Conservation (phyloP, 2,888 invertebrate species). For the Gnatocerus cornutus region DNA sequence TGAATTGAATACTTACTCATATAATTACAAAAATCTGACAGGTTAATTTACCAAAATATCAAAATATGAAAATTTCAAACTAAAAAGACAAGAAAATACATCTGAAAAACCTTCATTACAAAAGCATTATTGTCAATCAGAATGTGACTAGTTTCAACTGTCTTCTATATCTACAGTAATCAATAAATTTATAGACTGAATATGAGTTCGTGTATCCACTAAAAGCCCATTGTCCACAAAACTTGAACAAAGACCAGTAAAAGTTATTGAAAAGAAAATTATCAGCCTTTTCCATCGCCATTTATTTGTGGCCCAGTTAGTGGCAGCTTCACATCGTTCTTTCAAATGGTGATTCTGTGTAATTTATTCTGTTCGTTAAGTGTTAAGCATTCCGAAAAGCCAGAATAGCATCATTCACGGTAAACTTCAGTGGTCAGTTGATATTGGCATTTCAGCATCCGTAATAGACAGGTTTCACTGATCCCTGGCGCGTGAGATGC, state of each 20-base stretch:
- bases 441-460: constrained; percentile 48
- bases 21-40: too few relatives aligned
- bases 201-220: too few relatives aligned
- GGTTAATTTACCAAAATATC: too few relatives aligned
- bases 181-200: too few relatives aligned
- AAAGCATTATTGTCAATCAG: too few relatives aligned
- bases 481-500: constrained; percentile 30
- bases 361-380: constrained; percentile 46
- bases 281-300: constrained; percentile 22
- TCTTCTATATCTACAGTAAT: too few relatives aligned
- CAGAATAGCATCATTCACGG: constrained; percentile 44
- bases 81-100: too few relatives aligned
- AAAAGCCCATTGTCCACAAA: background rate
- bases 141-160: too few relatives aligned
- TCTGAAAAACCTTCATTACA: too few relatives aligned
- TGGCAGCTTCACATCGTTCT: constrained; percentile 37
- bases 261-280: constrained; percentile 5
- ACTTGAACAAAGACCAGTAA: background rate
- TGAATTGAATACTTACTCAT: too few relatives aligned
- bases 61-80: too few relatives aligned
- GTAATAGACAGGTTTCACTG: constrained; percentile 38
- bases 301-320: constrained; percentile 39
- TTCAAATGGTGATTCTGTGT: constrained; percentile 42
- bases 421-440: constrained; percentile 44
- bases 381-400: constrained; percentile 45